Percentiles rank a stretch among this genome's conserved stretches.
Conservation (phyloP, 2,888 invertebrate genomes). For the Malachius bipustulatus region DNA sequence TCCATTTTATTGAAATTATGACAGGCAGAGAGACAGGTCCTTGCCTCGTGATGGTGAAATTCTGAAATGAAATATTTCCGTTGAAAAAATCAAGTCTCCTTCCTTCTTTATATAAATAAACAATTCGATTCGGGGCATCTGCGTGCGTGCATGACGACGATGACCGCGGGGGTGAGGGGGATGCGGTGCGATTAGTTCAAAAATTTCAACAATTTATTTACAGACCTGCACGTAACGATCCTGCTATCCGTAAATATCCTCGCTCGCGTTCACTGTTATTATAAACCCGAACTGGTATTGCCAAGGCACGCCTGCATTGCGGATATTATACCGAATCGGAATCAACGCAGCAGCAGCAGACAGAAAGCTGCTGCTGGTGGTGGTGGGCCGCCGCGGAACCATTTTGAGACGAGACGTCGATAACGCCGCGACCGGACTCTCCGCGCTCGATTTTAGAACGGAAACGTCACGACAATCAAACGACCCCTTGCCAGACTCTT, state of each 20-base stretch:
- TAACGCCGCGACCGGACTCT: conserved; percentile 22
- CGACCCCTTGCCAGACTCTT: too few relatives aligned
- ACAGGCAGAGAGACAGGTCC: too few relatives aligned
- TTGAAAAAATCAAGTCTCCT: too few relatives aligned
- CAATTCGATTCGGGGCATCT: too few relatives aligned
- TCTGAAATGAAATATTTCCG: too few relatives aligned
- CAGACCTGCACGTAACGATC: conserved; percentile 27
- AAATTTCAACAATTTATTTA: background rate
- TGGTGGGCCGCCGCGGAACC: conserved; percentile 39
- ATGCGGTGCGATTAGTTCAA: conserved; percentile 26
- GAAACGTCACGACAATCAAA: too few relatives aligned
- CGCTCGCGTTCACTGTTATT: conserved; percentile 33
- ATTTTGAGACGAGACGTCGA: conserved; percentile 37
- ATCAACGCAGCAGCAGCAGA: conserved; percentile 38
- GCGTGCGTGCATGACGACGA: too few relatives aligned
- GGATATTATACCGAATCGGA: conserved; percentile 38
- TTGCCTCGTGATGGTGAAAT: too few relatives aligned
- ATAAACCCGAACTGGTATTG: conserved; percentile 33
- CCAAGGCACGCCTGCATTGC: conserved; percentile 40
- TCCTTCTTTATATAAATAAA: background rate
- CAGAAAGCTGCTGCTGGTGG: too few relatives aligned
- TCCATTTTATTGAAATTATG: too few relatives aligned
- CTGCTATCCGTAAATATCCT: conserved; percentile 35
- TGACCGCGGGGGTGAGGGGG: conserved; percentile 23
- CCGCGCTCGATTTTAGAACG: conserved; percentile 12